phyloP scores from a whole-genome alignment of 2,888 invertebrate species.

The Dicyrtomina minuta region DNA sequence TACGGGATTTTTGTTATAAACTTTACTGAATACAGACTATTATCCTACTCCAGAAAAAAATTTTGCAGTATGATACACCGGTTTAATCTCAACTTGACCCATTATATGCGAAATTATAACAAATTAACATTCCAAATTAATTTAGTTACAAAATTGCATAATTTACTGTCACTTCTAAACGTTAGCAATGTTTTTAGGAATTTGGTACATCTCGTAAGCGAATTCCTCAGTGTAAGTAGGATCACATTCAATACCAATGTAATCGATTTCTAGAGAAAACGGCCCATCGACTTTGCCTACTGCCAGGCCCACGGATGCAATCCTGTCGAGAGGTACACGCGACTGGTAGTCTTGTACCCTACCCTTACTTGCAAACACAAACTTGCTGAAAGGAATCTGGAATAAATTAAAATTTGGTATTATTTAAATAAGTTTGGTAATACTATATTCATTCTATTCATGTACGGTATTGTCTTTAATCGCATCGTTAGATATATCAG shows the following conservation, averaged over 20 bases:
- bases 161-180: slow-evolving; percentile 18
- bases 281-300: slow-evolving; percentile 74
- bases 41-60: too few species aligned
- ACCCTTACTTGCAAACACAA: slow-evolving; percentile 78
- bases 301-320: slow-evolving; percentile 79
- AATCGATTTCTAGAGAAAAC: slow-evolving; percentile 89
- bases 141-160: background rate
- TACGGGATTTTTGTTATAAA: too few species aligned
- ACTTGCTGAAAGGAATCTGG: slow-evolving; percentile 92
- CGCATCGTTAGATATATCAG: too few species aligned
- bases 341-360: slow-evolving; percentile 79
- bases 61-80: too few species aligned
- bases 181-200: slow-evolving; percentile 65
- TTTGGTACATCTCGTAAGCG: slow-evolving; percentile 91
- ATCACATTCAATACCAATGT: slow-evolving; percentile 83
- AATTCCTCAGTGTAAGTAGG: slow-evolving; percentile 76
- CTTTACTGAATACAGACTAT: too few species aligned
- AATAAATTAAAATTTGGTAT: slow-evolving; percentile 55
- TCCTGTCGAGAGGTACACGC: slow-evolving; percentile 63
- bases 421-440: slow-evolving; percentile 12
- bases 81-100: too few species aligned
- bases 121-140: too few species aligned
- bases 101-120: too few species aligned
- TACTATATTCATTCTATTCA: too few species aligned
- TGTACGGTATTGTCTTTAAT: too few species aligned